A percentile compares a stretch with the other conserved stretches of the same genome.
Conservation (phyloP, 2,113 vertebrate species). For the Gorsachius goisagi region DNA sequence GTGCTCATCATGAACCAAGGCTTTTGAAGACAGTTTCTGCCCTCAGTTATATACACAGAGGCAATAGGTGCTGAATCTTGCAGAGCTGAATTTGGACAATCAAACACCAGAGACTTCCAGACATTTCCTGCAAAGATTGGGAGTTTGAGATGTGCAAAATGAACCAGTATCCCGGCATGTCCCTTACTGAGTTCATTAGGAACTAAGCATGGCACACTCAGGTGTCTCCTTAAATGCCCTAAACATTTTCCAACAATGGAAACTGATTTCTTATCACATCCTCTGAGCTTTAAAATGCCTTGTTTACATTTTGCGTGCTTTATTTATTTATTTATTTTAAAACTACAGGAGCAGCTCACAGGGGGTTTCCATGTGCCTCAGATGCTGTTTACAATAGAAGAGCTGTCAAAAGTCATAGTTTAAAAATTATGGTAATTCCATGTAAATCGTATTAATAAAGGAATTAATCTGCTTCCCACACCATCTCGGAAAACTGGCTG, state of each 20-base stretch:
- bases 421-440: constrained; percentile 4
- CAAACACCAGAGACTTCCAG: neutral
- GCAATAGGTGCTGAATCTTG: neutral
- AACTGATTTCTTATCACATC: neutral
- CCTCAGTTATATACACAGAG: neutral
- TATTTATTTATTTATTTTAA: neutral
- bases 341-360: neutral
- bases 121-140: neutral
- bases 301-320: neutral
- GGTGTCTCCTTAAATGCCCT: neutral
- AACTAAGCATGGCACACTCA: neutral
- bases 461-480: neutral
- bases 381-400: neutral
- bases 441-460: constrained; percentile 1
- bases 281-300: neutral
- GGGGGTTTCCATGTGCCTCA: neutral
- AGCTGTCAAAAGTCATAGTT: constrained; percentile 18
- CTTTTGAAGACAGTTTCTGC: neutral
- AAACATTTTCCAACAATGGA: neutral
- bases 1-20: neutral
- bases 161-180: neutral
- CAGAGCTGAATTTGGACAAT: neutral
- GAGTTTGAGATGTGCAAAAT: neutral
- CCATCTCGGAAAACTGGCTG: neutral
- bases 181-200: neutral